These are phyloP conservation scores for Apodemus sylvaticus DNA, from an alignment of 2,113 vertebrate genomes.

Conservation along the genomic window DNA sequence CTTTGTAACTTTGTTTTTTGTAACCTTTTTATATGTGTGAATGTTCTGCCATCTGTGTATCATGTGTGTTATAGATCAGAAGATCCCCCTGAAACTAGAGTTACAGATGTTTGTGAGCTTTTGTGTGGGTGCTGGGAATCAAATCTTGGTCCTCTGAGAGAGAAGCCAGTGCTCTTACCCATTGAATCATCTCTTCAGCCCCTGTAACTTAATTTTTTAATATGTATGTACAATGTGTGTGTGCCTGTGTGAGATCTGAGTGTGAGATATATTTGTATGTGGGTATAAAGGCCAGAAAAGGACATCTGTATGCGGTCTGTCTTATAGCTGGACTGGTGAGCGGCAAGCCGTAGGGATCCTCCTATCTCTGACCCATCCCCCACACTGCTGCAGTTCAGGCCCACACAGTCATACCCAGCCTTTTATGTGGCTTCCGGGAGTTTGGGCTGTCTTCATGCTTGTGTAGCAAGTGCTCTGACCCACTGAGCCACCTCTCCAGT, in stretches of 20 bases:
- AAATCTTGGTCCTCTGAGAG: neutral
- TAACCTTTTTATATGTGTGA: neutral
- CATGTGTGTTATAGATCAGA: neutral
- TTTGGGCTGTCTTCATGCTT: neutral
- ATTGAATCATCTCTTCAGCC: no score
- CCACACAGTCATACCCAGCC: neutral
- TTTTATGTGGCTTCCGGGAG: neutral
- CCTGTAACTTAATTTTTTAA: neutral
- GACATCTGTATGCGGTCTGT: neutral
- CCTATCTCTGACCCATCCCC: neutral
- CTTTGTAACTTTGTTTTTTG: neutral
- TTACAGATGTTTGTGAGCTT: neutral
- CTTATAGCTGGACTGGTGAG: neutral
- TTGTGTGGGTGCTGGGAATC: neutral
- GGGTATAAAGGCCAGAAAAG: neutral
- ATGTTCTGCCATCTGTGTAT: neutral
- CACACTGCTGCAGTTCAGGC: neutral
- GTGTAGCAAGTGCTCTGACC: neutral
- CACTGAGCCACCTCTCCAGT: neutral
- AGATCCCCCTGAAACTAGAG: neutral
- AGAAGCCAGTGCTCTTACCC: neutral
- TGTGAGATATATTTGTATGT: neutral
- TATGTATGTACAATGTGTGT: neutral
- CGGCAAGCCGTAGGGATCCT: neutral
- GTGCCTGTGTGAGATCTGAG: neutral